Evolutionary conservation across 1,140 invertebrate species (phyloP), one percentile per base, ranked within the genome.

Genomic region (Pogonognathellus flavescens): DNA sequence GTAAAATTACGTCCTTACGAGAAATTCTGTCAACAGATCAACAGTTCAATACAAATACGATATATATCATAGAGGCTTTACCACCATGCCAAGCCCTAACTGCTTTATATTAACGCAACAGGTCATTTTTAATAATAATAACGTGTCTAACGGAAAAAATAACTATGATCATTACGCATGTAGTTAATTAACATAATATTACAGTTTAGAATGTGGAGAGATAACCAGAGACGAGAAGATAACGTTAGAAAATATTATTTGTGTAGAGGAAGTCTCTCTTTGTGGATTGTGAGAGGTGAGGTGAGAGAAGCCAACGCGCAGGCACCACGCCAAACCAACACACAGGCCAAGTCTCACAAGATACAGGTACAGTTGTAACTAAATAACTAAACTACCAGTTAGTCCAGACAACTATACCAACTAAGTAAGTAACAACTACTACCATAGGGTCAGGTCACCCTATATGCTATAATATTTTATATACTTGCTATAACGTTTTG

Each of bases 301-400:
- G 62, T 66, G 62, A 66, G 62, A 66, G 6, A 14, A 31, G 53
- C n/a, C 53, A 76, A 76, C 70, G 70, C 41, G 70, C 70, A 76
- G 70, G 70, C 70, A 76, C n/a, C 14, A 76, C 70, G 70, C 70
- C 70, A 76, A 76, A n/a, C n/a, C n/a, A n/a, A 31, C 62, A 66
- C 10, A 66, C 9, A 66, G 1, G 14, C 62, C 25, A 66, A 25
- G 62, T 20, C 22, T 14, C 11, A 10, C 62, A 16, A 66, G 2
- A 41, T 41, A 41, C 31, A 41, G 31, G 31, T 41, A 41, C 31
- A 41, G n/a, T n/a, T n/a, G n/a, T n/a, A n/a, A 41, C 31, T n/a
- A n/a, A 41, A 6, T 41, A 41, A 41, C 31, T 41, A 41, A 41
- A 41, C 31, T 25, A 25, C 11, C 22, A 5, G n/a, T n/a, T n/a